Evolutionary conservation across 2,797 vertebrate species (phyloP).

Genomic region (Nannoperca australis): DNA sequence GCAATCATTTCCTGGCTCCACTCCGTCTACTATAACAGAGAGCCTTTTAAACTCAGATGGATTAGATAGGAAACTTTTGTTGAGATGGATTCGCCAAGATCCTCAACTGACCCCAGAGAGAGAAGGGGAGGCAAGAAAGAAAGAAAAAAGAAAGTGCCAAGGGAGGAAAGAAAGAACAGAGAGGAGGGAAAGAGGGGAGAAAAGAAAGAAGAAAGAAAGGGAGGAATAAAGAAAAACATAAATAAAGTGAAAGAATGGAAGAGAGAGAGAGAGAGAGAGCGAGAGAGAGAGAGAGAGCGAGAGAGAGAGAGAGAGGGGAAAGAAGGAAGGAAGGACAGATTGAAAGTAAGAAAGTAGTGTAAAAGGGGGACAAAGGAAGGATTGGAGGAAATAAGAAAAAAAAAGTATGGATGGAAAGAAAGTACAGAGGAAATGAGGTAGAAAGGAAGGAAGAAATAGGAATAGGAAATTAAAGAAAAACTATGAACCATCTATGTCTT

Average conservation of each 20-base stretch:
- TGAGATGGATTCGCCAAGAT: conserved; percentile 11
- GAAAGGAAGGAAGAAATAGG: no score
- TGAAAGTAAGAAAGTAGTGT: no score
- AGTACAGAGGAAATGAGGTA: no score
- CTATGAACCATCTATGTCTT: neutral
- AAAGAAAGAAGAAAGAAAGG: neutral
- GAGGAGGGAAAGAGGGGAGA: neutral
- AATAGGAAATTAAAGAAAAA: neutral
- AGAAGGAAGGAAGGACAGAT: no score
- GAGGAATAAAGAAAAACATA: neutral
- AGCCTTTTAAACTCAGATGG: conserved; percentile 18
- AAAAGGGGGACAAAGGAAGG: no score
- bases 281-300: no score
- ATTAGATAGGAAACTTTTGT: neutral
- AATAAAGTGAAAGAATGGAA: neutral
- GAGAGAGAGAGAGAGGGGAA: no score
- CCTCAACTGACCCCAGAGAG: neutral
- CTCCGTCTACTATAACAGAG: conserved; percentile 10
- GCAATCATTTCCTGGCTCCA: conserved; percentile 23
- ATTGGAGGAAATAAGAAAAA: no score
- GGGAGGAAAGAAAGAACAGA: neutral
- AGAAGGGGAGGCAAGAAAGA: no score
- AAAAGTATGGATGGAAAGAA: no score
- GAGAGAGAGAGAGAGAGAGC: neutral
- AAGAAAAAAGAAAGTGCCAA: neutral